A percentile compares a stretch with the other conserved stretches of the same genome.
Conservation (phyloP, 2,113 vertebrate genomes). For the Oplegnathus fasciatus region DNA sequence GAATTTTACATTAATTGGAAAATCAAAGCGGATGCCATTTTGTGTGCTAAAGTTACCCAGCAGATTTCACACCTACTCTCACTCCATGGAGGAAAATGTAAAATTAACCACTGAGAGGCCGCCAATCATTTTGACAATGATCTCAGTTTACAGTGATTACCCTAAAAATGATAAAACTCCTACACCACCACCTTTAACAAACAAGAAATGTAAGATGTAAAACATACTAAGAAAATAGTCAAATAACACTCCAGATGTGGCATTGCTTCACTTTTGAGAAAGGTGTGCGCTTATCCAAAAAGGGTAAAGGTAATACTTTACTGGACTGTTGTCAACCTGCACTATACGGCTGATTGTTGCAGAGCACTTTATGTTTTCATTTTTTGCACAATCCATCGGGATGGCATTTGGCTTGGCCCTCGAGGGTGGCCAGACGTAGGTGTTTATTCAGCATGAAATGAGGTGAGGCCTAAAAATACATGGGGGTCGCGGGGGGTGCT, state of each 20-base stretch:
- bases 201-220: neutral
- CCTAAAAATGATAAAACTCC: conserved; percentile 1
- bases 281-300: conserved; percentile 3
- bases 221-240: neutral
- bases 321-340: neutral
- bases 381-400: conserved; percentile 17
- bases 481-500: conserved; percentile 10
- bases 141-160: conserved; percentile 4
- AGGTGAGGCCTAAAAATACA: conserved; percentile 75
- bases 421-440: conserved; percentile 15
- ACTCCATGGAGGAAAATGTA: conserved; percentile 1
- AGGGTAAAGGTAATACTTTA: neutral
- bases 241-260: neutral
- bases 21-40: conserved; percentile 40
- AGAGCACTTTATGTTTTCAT: neutral
- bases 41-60: conserved; percentile 7
- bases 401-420: conserved; percentile 18
- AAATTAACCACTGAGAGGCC: conserved; percentile 3
- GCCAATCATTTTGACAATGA: conserved; percentile 5
- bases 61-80: conserved; percentile 20
- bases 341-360: neutral
- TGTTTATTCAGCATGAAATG: conserved; percentile 79
- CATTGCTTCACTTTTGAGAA: neutral
- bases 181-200: neutral
- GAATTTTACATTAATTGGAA: conserved; percentile 46